Evolutionary conservation across 2,888 invertebrate species (phyloP), one percentile per base, ranked within the genome.

Genomic region (Apotomis turbidana): DNA sequence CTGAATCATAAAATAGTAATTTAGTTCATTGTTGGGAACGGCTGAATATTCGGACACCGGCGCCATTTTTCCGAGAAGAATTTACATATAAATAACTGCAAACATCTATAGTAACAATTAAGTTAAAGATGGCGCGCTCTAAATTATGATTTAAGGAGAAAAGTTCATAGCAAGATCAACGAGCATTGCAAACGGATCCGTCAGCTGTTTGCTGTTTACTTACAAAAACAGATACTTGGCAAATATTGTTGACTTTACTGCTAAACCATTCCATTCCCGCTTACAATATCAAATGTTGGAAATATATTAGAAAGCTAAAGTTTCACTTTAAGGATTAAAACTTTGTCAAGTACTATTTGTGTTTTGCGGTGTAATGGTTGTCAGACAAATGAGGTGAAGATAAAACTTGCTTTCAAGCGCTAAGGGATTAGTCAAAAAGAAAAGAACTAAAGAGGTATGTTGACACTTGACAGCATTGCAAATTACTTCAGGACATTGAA

Each of bases 1-100:
- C 85, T 84, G 90, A 90, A 90, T 91, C 84, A 80, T 87, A 86
- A 89, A 89, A 86, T 84, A 87, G 86, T 85, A 88, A 90, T 90
- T 88, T 88, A 87, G 89, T 87, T 85, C 85, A 87, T 87, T 88
- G 86, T 87, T 85, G 85, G 84, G 85, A 87, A 85, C 80, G 83
- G 81, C 82, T 85, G 85, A 87, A 87, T 86, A 86, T 89, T 87
- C 86, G 85, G 85, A 85, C 85, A 86, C 83, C 80, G 78, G 80
- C 76, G 80, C 77, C 79, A 27, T 81, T 83, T 87, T 82, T 81
- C 78, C 79, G 82, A 80, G 83, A 82, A 80, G 76, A 80, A 86
- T 87, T 87, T 85, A 82, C 85, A 87, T 41, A 41, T 84, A 79
- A 77, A 83, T 84, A 79, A 79, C 79, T 76, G 77, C 78, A 38